A percentile compares a stretch with the other conserved stretches of the same genome.
These are phyloP conservation scores for Scomber colias DNA, from an alignment of 2,113 vertebrate species.

Conservation along the genomic window DNA sequence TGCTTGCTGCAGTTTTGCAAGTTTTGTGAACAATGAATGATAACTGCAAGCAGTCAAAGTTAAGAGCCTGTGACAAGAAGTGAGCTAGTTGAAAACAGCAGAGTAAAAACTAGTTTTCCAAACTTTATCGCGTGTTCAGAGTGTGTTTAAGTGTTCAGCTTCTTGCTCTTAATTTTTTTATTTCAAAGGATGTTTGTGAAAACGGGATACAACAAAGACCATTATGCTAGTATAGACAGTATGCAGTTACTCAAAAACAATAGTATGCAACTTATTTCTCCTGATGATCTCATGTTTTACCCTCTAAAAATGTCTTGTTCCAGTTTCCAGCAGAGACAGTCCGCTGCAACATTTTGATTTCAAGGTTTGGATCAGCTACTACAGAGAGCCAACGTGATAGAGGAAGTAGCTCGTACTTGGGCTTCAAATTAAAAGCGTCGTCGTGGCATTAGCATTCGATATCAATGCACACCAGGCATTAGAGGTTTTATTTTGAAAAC, in stretches of 20 bases:
- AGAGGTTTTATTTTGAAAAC: constrained; percentile 54
- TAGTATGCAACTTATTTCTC: background rate
- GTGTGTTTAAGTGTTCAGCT: background rate
- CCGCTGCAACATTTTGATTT: constrained; percentile 44
- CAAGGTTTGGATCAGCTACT: constrained; percentile 3
- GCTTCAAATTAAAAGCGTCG: constrained; percentile 62
- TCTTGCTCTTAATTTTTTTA: constrained; percentile 13
- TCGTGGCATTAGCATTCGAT: rapidly evolving
- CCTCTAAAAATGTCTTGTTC: constrained; percentile 2
- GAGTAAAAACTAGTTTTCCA: background rate
- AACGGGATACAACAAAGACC: background rate
- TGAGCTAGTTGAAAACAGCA: background rate
- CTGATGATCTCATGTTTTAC: constrained; percentile 23
- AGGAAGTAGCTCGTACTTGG: background rate
- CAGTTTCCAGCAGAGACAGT: constrained; percentile 37
- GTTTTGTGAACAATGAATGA: constrained; percentile 46
- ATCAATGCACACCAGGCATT: rapidly evolving
- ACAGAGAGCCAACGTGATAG: background rate
- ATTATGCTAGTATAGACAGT: background rate
- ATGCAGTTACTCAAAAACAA: background rate
- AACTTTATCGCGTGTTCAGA: background rate
- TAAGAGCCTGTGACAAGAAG: background rate
- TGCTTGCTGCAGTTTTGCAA: constrained; percentile 24
- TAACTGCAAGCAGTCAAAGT: background rate
- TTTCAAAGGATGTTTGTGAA: background rate